Evolutionary conservation across 2,113 vertebrate genomes (phyloP), one percentile per base, ranked within the genome.

Genomic region (Sturnira hondurensis): DNA sequence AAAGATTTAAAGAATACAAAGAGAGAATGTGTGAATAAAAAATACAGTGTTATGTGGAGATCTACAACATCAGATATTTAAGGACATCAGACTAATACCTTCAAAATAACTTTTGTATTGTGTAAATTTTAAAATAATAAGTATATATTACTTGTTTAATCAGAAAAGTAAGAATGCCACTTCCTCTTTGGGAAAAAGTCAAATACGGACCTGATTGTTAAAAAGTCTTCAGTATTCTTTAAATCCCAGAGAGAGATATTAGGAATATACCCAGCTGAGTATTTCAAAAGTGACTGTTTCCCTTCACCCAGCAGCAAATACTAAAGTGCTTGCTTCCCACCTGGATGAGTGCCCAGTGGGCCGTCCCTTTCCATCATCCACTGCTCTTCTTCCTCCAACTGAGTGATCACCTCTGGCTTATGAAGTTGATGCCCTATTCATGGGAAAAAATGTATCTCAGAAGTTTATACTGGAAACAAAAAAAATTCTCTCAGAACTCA

Each of bases 361-460:
- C 74, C 41, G 36, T 33, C 28, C 43, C 58, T 52, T 86, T 68
- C 50, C 52, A 17, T 68, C 36, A 20, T 12, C 91, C 80, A 43
- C 58, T 3, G 91, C 15, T 81, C 95, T 15, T 92, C 88, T 78
- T 77, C 77, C 22, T 97, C 96, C 91, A 97, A 50, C 12, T 88
- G 95, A 33, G 54, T 16, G 82, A 95, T 96, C 33, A 91, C 58
- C 28, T 91, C 52, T 17, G 96, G 93, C 58, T 96, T 95, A 82
- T 50, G 78, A 54, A 93, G 81, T 28, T 96, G 96, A 71, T 93
- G 82, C 26, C 97, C 96, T 94, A 70, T 63, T 85, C 61, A 71
- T 9, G 24, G 58, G 19, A 43, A 31, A 36, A 68, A 92, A 68
- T 63, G 17, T 24, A 20, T 54, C 67, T 93, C 5, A 94, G 84